Conservation (phyloP, 2,888 invertebrate genomes). For the Drosophila fungiperda region DNA sequence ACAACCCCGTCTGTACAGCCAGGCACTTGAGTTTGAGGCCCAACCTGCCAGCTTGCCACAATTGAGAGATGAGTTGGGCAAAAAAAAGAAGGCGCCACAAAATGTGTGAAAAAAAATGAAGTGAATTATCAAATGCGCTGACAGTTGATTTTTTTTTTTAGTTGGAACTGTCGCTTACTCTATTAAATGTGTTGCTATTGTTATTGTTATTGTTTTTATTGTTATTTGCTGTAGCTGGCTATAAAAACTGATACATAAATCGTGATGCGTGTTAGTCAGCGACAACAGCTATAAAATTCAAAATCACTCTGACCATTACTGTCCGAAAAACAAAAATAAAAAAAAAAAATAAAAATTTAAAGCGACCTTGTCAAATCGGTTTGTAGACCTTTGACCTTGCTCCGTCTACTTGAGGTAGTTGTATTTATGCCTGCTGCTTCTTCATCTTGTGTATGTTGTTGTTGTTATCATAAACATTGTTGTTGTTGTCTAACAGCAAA, state of each 20-base stretch:
- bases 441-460: constrained; percentile 20
- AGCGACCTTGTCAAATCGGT: constrained; percentile 69
- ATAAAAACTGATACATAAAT: constrained; percentile 60
- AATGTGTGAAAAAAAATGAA: constrained; percentile 43
- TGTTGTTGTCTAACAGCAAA: constrained; percentile 49
- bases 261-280: constrained; percentile 70
- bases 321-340: constrained; percentile 45
- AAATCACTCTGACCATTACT: constrained; percentile 70
- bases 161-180: constrained; percentile 50
- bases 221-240: constrained; percentile 2
- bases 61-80: constrained; percentile 54
- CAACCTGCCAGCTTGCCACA: constrained; percentile 70
- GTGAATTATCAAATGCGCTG: constrained; percentile 75
- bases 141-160: constrained; percentile 64
- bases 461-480: constrained; percentile 27
- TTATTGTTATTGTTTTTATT: not conserved
- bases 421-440: constrained; percentile 41
- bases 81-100: constrained; percentile 71
- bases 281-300: constrained; percentile 70
- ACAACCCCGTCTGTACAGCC: constrained; percentile 18
- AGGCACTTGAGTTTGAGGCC: constrained; percentile 66
- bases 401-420: constrained; percentile 58
- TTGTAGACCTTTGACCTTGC: constrained; percentile 79
- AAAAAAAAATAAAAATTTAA: not conserved
- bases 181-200: constrained; percentile 18